These are phyloP conservation scores for Aplysia californica DNA, from an alignment of 1,140 invertebrate species.

Conservation along the genomic window DNA sequence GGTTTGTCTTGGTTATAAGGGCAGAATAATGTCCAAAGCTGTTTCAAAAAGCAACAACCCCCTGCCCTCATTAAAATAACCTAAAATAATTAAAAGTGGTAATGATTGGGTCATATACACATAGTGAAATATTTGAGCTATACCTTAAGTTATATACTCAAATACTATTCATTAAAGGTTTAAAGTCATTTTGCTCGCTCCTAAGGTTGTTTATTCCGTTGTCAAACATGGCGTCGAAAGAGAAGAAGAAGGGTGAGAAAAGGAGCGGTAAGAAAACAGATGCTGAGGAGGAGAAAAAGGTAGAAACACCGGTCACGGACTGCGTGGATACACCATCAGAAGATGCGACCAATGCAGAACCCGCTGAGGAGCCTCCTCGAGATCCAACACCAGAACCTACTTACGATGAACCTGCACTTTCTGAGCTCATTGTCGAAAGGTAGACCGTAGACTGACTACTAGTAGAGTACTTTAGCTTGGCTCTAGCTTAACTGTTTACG, in stretches of 20 bases:
- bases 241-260: constrained; percentile 47
- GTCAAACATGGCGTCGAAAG: constrained; percentile 56
- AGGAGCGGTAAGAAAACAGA: constrained; percentile 55
- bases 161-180: too few species aligned
- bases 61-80: too few species aligned
- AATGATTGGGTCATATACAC: too few species aligned
- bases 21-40: too few species aligned
- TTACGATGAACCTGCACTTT: constrained; percentile 63
- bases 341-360: constrained; percentile 33
- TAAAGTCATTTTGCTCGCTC: constrained; percentile 30
- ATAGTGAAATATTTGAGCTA: too few species aligned
- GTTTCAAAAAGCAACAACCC: too few species aligned
- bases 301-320: constrained; percentile 28
- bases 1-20: too few species aligned
- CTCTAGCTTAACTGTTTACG: too few species aligned
- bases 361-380: constrained; percentile 37
- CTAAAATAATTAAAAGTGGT: too few species aligned
- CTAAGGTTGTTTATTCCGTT: constrained; percentile 48
- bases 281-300: constrained; percentile 38
- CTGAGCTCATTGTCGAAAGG: constrained; percentile 63
- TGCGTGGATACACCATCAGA: constrained; percentile 37
- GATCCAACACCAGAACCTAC: constrained; percentile 58
- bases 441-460: too few species aligned
- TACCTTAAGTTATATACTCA: too few species aligned
- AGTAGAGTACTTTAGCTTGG: too few species aligned